Base-by-base conservation (phyloP, 2,113 vertebrate species). In the Mormyrus lacerda region DNA sequence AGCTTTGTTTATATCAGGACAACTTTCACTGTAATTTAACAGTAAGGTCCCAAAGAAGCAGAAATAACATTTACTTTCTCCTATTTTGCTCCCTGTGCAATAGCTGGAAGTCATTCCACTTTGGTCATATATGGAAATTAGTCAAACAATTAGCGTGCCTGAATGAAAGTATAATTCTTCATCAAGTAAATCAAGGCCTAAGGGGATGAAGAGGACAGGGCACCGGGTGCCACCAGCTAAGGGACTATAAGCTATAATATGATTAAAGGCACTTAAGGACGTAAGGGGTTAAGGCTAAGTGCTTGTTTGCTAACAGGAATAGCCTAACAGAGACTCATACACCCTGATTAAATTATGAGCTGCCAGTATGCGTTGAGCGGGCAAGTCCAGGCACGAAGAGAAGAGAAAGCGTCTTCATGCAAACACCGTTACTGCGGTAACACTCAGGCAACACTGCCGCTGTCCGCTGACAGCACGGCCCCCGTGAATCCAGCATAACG, bases 381-480 rank as follows among this genome's bases (percentile, higher is more conserved):
- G 93, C 97, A 97, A 95, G 97, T 90, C 96, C 90, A 92, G 96
- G 90, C 97, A 93, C 93, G 97, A 96, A 27, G 47, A 24, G 35
- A 92, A 90, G 76, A 69, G 88, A 91, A 92, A 45, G 92, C 91
- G 82, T 83, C 91, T 58, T 89, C 88, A 89, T 90, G 51, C 76
- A 90, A 92, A 89, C n/a, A 65, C 19, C 82, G 95, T 97, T 95
- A 95, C 96, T 97, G 90, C 96, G 96, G 97, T 92, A 97, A 97
- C 97, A 94, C 90, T 82, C 7, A 84, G 93, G 93, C 94, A 93
- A 90, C 90, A 45, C 92, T 45, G 19, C 82, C 86, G 89, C 89
- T 93, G 89, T 89, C 89, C 88, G 83, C 84, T 88, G 31, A 42
- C 73, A 88, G 24, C 79, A 87, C 45, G 39, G 69, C 7, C 42